Evolutionary conservation across 2,888 invertebrate genomes (phyloP), one percentile per base, ranked within the genome.

Genomic region (Zygothrica quintamaculata): DNA sequence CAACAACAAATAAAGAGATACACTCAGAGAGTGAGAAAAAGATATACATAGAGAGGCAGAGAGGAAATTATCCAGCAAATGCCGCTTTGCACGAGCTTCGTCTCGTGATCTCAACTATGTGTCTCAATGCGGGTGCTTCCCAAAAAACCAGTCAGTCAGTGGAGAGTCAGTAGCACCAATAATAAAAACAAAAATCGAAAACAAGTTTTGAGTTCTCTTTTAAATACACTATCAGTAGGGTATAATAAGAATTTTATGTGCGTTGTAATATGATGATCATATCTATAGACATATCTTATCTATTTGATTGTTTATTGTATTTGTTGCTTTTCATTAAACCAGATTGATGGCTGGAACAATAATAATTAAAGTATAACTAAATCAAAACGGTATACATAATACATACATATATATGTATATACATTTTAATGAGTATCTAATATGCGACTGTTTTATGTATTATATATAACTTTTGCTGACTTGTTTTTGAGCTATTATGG

Each of bases 1-100:
- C n/a, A n/a, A n/a, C n/a, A n/a, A n/a, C n/a, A n/a, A n/a, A n/a
- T n/a, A n/a, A n/a, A n/a, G n/a, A n/a, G n/a, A n/a, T n/a, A n/a
- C n/a, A n/a, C n/a, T n/a, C n/a, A n/a, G n/a, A n/a, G n/a, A n/a
- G n/a, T n/a, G n/a, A n/a, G n/a, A n/a, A n/a, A n/a, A n/a, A n/a
- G n/a, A n/a, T n/a, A n/a, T n/a, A n/a, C n/a, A n/a, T n/a, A n/a
- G n/a, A n/a, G n/a, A n/a, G n/a, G n/a, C n/a, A n/a, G n/a, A 75
- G 39, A 40, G 65, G 25, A 39, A 39, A 36, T 44, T 50, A 11
- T 57, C 62, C 37, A 55, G 39, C 47, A 52, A 39, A 52, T 61
- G 64, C 43, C 44, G 75, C 71, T 78, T 75, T 60, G 66, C 79
- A 86, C 84, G 84, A 72, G 87, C 86, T 55, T 43, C 18, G 80